A percentile compares a stretch with the other conserved stretches of the same genome.
Conservation (phyloP, 2,888 invertebrate species). For the Drosophila pegasa region DNA sequence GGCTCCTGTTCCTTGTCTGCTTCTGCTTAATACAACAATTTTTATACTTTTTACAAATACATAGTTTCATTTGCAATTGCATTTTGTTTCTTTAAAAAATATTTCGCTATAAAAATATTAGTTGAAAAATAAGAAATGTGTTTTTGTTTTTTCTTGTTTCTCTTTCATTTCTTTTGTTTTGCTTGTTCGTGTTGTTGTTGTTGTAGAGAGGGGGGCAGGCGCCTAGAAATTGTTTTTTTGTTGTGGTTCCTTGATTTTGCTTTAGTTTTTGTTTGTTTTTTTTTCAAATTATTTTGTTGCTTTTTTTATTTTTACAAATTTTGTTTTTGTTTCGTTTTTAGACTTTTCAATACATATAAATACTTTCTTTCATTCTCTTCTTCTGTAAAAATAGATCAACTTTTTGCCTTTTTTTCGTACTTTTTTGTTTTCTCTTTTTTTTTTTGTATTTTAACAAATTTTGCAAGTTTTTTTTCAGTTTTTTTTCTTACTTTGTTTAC, state of each 20-base stretch:
- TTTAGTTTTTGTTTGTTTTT: conserved; percentile 46
- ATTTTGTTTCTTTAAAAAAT: conserved; percentile 63
- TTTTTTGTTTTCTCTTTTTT: conserved; percentile 50
- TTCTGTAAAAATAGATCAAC: conserved; percentile 82
- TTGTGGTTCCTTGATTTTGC: conserved; percentile 67
- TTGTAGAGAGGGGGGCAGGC: conserved; percentile 50
- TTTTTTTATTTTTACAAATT: conserved; percentile 62
- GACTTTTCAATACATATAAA: conserved; percentile 72
- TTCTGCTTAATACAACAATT: conserved; percentile 54
- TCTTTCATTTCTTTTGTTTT: conserved; percentile 25
- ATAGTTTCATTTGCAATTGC: conserved; percentile 35
- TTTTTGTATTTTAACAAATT: conserved; percentile 65
- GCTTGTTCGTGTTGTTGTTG: conserved; percentile 24
- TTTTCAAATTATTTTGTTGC: conserved; percentile 45
- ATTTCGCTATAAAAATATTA: conserved; percentile 74
- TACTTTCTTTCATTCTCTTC: conserved; percentile 57
- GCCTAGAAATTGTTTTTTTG: conserved; percentile 55
- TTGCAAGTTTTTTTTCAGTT: conserved; percentile 60
- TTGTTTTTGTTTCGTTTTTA: conserved; percentile 45
- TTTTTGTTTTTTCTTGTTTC: conserved; percentile 24
- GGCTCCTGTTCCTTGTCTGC: not conserved
- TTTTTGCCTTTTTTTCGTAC: conserved; percentile 59
- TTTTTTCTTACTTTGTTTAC: conserved; percentile 50
- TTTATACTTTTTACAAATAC: conserved; percentile 53
- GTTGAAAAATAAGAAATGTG: conserved; percentile 77